Evolutionary conservation across 53 echinoderm and acorn worm genomes (phyloP).

Genomic region (Astropecten irregularis): DNA sequence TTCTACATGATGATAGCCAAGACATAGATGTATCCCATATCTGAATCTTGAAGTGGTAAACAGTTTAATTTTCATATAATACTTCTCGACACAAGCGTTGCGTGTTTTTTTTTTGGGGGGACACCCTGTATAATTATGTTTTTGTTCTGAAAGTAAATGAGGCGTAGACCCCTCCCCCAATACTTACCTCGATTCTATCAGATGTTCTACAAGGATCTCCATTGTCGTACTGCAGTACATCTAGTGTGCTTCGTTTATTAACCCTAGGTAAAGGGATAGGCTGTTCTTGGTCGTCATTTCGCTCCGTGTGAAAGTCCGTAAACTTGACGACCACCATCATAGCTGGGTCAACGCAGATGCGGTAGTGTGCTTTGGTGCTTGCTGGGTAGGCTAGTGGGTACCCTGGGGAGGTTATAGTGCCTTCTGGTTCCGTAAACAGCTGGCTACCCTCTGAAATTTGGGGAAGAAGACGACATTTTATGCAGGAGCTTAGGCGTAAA

Average conservation of each 20-base stretch:
- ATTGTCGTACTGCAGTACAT: conserved; percentile 43
- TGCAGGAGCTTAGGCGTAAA: too few relatives aligned
- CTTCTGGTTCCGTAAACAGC: conserved; percentile 33
- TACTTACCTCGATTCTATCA: conserved; percentile 51
- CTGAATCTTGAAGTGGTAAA: too few relatives aligned
- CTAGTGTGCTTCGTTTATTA: conserved; percentile 40
- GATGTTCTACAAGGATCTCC: conserved; percentile 5
- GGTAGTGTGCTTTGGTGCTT: conserved; percentile 37
- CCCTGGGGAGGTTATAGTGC: conserved; percentile 52
- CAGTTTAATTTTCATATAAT: too few relatives aligned
- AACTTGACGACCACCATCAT: conserved; percentile 61
- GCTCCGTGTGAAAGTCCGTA: conserved; percentile 65
- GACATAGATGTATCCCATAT: too few relatives aligned
- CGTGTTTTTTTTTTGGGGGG: too few relatives aligned
- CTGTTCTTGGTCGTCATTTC: conserved; percentile 46
- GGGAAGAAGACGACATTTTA: too few relatives aligned
- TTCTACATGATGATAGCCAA: too few relatives aligned
- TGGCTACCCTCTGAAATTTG: conserved; percentile 39
- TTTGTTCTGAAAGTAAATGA: too few relatives aligned
- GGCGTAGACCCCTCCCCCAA: too few relatives aligned
- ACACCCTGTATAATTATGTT: too few relatives aligned
- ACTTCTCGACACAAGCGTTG: too few relatives aligned
- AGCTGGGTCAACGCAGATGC: conserved; percentile 49
- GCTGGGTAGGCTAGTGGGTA: conserved; percentile 58
- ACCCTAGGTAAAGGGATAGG: conserved; percentile 35